Evolutionary conservation across 2,113 vertebrate genomes (phyloP), one percentile per base, ranked within the genome.

Genomic region (Heterocephalus glaber): DNA sequence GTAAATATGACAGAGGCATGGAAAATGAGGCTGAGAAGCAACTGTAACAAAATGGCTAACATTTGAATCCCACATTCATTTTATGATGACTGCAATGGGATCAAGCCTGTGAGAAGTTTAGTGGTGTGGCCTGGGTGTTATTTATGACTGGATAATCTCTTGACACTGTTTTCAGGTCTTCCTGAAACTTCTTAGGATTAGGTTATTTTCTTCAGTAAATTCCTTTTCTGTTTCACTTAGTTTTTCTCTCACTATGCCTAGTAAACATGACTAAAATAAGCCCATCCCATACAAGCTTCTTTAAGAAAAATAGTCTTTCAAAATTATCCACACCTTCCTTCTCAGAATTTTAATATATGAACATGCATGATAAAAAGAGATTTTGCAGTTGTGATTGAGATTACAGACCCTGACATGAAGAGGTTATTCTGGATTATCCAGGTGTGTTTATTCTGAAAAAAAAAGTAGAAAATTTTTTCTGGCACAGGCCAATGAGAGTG

Each of bases 1-100:
- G 33, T 19, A 44, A 70, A 72, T 56, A 60, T 1, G 19, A 14
- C 38, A 79, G 3, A 47, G 16, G 60, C 47, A 77, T 3, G 49
- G 56, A 72, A 7, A 24, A 17, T 11, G 20, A 92, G 19, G 30
- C 24, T n/a, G 33, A 74, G 28, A 61, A 87, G 28, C 11, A 83
- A 10, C 9, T 41, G 8, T 56, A 33, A 33, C 3, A 41, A 10
- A 77, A 19, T 26, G 58, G 17, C 58, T 52, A 17, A 22, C 5
- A 2, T 3, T 35, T 61, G 33, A 16, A 11, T 52, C 9, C 7
- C 7, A 13, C 17, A 12, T 7, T 76, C 30, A 47, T 16, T 58
- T 26, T 44, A 28, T 3, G 35, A 61, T 28, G 19, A 2, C 4
- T 44, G 0, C 68, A 1, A 13, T 66, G 44, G 2, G 86, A 58